Base-by-base conservation (phyloP, 2,797 vertebrate genomes). In the Cirrhinus mrigala region DNA sequence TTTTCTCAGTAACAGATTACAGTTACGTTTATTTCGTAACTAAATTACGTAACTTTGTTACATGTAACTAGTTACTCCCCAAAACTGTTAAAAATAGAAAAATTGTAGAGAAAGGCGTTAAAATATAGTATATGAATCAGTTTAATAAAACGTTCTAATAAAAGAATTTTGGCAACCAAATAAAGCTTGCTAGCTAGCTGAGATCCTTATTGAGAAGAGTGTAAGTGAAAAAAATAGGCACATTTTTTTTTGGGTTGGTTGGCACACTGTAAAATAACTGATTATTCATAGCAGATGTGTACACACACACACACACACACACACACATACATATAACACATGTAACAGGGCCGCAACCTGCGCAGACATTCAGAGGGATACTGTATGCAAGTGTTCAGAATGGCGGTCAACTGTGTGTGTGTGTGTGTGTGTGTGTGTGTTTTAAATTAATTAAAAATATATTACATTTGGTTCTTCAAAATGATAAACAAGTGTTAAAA, bases 281-380 rank as follows among this genome's bases (percentile, higher is more conserved):
- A 33, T 66, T 18, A 66, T 75, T 54, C 27, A 75, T 22, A 29
- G 46, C 8, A 33, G 3, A 50, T 54, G 9, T 9, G 69, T 20
- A 75, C 40, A 44, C 44, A 50, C 70, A 74, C n/a, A 27, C 44
- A 71, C 40, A 46, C 69, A 46, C 40, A 73, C 71, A 52, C 71
- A 37, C 48, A 22, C 16, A 54, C 73, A 56, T n/a, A 16, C 71
- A 50, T 15, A 50, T 5, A 56, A 58, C 75, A 60, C 54, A 52
- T 11, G 18, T 27, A 27, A 44, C 37, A 54, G 20, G 29, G 33
- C 50, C 6, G 6, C 20, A n/a, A 15, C 50, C 50, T n/a, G 18
- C 10, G 6, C 12, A 22, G 48, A 54, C 52, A 29, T n/a, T 37
- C 50, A 75, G 10, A 56, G 11, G 29, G 14, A 37, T 56, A 56